Percentiles rank a stretch among this genome's conserved stretches.
Evolutionary conservation across 1,140 invertebrate genomes (phyloP).

Genomic region (Aricia agestis): DNA sequence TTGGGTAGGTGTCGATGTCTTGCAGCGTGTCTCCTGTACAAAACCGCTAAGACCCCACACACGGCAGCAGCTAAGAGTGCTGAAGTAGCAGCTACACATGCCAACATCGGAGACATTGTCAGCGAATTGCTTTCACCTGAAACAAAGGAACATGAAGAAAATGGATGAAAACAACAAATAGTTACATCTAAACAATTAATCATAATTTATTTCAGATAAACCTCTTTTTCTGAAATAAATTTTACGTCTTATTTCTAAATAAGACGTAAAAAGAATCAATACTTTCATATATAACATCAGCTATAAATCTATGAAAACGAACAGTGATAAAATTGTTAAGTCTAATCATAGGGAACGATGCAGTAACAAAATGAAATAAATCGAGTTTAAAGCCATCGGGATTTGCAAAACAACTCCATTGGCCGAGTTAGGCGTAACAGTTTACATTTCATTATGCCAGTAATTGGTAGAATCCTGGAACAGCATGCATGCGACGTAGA

Average conservation of each 20-base stretch:
- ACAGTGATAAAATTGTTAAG: not conserved
- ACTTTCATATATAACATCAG: not conserved
- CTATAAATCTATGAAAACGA: not conserved
- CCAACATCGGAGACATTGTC: constrained; percentile 83
- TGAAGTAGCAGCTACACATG: constrained; percentile 83
- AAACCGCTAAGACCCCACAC: constrained; percentile 82
- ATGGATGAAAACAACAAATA: too few relatives aligned
- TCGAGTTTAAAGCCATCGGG: constrained; percentile 6
- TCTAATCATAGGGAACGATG: not conserved
- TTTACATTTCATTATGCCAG: constrained; percentile 16
- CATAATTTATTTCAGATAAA: too few relatives aligned
- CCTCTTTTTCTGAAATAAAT: too few relatives aligned
- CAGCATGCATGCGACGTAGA: constrained; percentile 10
- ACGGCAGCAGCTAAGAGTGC: constrained; percentile 82
- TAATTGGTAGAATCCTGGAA: constrained; percentile 12
- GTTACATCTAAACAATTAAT: too few relatives aligned
- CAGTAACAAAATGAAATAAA: constrained; percentile 4
- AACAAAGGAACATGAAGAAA: not conserved
- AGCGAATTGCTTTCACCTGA: constrained; percentile 71
- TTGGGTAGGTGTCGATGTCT: constrained; percentile 76
- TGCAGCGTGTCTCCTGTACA: constrained; percentile 79
- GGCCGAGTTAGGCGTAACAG: constrained; percentile 10
- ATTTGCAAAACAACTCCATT: constrained; percentile 12
- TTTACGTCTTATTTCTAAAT: too few relatives aligned
- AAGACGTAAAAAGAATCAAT: too few relatives aligned